Conservation (phyloP, 2,888 invertebrate species). For the Caenorhabditis sp. region DNA sequence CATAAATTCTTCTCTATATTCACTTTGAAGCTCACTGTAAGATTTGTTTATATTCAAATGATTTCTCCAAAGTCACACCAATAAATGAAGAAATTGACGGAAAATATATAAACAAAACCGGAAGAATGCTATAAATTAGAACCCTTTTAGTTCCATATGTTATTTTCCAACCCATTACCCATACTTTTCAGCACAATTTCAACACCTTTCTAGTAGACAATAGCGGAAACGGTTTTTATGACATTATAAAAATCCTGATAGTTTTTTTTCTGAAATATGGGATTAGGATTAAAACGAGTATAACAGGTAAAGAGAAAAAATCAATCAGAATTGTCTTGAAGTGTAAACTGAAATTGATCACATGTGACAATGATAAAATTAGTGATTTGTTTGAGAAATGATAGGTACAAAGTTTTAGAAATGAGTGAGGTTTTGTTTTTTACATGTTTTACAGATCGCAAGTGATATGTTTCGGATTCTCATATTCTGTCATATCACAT, state of each 20-base stretch:
- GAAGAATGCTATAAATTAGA: background rate
- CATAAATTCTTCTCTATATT: slow-evolving; percentile 15
- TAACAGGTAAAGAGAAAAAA: background rate
- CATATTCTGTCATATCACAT: background rate
- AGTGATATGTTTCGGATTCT: too few species aligned
- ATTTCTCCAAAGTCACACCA: background rate
- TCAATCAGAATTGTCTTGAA: background rate
- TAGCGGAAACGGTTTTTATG: background rate
- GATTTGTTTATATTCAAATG: background rate
- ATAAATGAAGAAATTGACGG: background rate
- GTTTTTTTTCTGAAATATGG: background rate
- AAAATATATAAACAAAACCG: background rate
- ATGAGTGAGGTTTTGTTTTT: too few species aligned
- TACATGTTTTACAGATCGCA: too few species aligned
- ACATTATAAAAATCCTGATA: background rate
- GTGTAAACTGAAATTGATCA: background rate
- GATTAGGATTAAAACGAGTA: background rate
- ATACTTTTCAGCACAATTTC: background rate
- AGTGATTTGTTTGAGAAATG: too few species aligned
- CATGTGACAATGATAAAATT: background rate
- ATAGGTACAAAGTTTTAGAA: too few species aligned
- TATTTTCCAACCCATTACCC: background rate
- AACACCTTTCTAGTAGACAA: background rate
- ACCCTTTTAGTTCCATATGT: background rate
- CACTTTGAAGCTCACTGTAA: background rate